A percentile compares a stretch with the other conserved stretches of the same genome.
Conservation (phyloP, 2,888 invertebrate species). For the Tupiocoris notatus region DNA sequence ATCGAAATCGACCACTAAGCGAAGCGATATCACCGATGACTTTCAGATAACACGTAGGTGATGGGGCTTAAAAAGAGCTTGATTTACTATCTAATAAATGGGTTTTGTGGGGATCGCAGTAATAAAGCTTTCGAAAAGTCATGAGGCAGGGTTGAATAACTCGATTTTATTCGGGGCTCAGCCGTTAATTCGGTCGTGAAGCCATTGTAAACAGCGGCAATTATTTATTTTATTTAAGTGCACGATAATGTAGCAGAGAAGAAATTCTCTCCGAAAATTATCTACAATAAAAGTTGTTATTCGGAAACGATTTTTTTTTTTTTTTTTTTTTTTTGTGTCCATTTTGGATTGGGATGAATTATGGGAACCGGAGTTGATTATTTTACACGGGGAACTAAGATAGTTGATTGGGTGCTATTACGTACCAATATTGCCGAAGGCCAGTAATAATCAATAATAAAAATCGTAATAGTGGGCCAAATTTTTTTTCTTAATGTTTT, state of each 20-base stretch:
- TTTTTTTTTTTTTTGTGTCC: too few relatives aligned
- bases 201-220: not conserved
- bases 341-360: too few relatives aligned
- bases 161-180: slow-evolving; percentile 1
- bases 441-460: too few relatives aligned
- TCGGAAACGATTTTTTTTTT: too few relatives aligned
- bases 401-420: too few relatives aligned
- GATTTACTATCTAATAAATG: slow-evolving; percentile 38
- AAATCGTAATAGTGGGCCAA: too few relatives aligned
- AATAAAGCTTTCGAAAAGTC: slow-evolving; percentile 39
- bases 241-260: not conserved
- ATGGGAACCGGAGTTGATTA: too few relatives aligned
- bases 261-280: not conserved
- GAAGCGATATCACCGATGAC: slow-evolving; percentile 28
- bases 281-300: not conserved
- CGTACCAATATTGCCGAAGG: too few relatives aligned
- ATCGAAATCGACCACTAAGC: slow-evolving; percentile 33
- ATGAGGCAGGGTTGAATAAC: not conserved
- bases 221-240: not conserved
- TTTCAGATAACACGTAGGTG: slow-evolving; percentile 26
- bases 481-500: too few relatives aligned
- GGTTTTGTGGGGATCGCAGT: slow-evolving; percentile 27
- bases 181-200: not conserved
- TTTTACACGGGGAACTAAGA: too few relatives aligned
- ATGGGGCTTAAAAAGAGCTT: slow-evolving; percentile 26